Percentiles rank a stretch among this genome's conserved stretches.
phyloP scores from a whole-genome alignment of 2,113 vertebrate genomes.

The Oncorhynchus mykiss region DNA sequence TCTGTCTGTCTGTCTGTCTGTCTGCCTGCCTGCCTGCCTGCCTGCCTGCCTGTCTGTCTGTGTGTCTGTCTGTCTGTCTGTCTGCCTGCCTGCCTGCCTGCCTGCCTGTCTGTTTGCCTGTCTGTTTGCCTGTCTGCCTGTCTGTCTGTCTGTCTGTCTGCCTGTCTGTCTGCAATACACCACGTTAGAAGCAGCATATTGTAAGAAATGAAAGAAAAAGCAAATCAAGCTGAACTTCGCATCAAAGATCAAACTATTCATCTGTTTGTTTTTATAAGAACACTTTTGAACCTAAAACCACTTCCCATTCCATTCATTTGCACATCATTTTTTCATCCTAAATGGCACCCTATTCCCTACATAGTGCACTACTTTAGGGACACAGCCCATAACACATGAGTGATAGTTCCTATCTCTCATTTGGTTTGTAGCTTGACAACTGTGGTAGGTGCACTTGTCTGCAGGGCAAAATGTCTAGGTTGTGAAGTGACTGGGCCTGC shows the following conservation, averaged over 20 bases:
- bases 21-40: conserved; percentile 5
- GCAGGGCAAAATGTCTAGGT: conserved; percentile 15
- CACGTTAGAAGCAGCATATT: conserved; percentile 29
- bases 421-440: conserved; percentile 46
- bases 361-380: too few species aligned
- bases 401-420: conserved; percentile 21
- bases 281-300: conserved; percentile 61
- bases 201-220: conserved; percentile 28
- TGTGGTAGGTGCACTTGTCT: conserved; percentile 24
- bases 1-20: too few species aligned
- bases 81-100: rapidly evolving
- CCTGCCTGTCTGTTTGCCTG: rapidly evolving
- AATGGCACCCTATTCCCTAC: too few species aligned
- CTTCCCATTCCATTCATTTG: conserved; percentile 36
- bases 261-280: conserved; percentile 62
- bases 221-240: conserved; percentile 6
- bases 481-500: not conserved
- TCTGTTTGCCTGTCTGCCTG: too few species aligned
- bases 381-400: conserved; percentile 1
- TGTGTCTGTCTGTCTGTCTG: too few species aligned
- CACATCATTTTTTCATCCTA: too few species aligned
- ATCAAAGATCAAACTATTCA: conserved; percentile 24
- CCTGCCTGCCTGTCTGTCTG: not conserved
- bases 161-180: not conserved
- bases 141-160: too few species aligned